Percentiles rank a stretch among this genome's conserved stretches.
phyloP scores from a whole-genome alignment of 2,888 invertebrate species.

The Lagria hirta region DNA sequence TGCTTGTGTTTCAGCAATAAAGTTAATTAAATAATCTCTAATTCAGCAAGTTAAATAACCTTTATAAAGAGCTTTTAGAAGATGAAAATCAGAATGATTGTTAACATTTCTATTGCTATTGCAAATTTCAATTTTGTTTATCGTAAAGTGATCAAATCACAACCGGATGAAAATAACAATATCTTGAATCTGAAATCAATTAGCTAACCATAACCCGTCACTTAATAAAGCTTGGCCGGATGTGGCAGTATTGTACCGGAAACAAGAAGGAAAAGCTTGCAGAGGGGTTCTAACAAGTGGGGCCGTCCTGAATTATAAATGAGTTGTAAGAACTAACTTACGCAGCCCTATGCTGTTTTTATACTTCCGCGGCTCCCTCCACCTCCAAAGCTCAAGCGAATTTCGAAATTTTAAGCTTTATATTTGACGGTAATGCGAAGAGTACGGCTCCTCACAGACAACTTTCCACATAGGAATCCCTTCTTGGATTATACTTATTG shows the following conservation, averaged over 20 bases:
- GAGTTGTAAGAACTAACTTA: conserved; percentile 56
- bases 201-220: conserved; percentile 37
- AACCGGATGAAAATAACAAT: no score
- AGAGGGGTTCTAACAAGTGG: conserved; percentile 42
- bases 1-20: no score
- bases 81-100: no score
- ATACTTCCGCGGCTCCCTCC: conserved; percentile 45
- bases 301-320: conserved; percentile 53
- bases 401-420: conserved; percentile 51
- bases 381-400: conserved; percentile 36
- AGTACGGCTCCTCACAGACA: conserved; percentile 24
- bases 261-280: conserved; percentile 44
- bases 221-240: conserved; percentile 44
- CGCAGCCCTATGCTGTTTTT: conserved; percentile 50
- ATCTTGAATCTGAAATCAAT: conserved; percentile 41
- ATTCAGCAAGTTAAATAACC: no score
- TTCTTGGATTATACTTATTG: conserved; percentile 41
- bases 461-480: conserved; percentile 26
- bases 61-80: no score
- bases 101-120: no score
- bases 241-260: conserved; percentile 49
- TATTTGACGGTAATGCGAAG: conserved; percentile 40
- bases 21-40: no score
- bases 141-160: no score
- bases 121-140: no score